Conservation (phyloP, 2,888 invertebrate species). For the Drosophila diplacantha region DNA sequence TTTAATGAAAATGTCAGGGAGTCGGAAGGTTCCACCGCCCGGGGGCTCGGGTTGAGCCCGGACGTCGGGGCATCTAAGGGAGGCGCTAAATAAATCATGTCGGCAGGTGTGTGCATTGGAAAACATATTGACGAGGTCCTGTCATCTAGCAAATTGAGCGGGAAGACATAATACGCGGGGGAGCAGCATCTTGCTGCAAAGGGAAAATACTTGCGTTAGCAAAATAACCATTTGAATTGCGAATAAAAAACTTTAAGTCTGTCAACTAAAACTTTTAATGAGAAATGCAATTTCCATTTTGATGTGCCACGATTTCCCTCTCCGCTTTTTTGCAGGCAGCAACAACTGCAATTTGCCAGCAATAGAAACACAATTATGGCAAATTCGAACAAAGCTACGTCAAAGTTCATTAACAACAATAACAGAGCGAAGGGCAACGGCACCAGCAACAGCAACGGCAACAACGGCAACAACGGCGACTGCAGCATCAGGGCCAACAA, state of each 20-base stretch:
- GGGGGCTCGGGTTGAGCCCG: constrained; percentile 6
- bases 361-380: constrained; percentile 59
- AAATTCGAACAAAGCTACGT: constrained; percentile 38
- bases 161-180: background rate
- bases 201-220: background rate
- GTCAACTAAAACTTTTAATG: constrained; percentile 24
- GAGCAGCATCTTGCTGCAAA: background rate
- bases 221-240: background rate
- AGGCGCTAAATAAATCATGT: constrained; percentile 26
- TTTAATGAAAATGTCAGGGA: constrained; percentile 34
- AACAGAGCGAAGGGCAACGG: constrained; percentile 28
- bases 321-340: constrained; percentile 37
- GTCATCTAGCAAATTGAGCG: constrained; percentile 5
- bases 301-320: background rate
- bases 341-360: constrained; percentile 38
- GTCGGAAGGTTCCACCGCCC: constrained; percentile 5
- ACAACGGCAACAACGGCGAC: constrained; percentile 22
- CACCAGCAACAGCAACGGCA: constrained; percentile 17
- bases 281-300: constrained; percentile 20
- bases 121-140: constrained; percentile 10
- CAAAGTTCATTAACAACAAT: constrained; percentile 42
- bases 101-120: constrained; percentile 17
- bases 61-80: background rate
- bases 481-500: constrained; percentile 44
- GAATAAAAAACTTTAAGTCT: background rate